A percentile compares a stretch with the other conserved stretches of the same genome.
Evolutionary conservation across 2,888 invertebrate species (phyloP).

Genomic region (Prosapia bicincta): DNA sequence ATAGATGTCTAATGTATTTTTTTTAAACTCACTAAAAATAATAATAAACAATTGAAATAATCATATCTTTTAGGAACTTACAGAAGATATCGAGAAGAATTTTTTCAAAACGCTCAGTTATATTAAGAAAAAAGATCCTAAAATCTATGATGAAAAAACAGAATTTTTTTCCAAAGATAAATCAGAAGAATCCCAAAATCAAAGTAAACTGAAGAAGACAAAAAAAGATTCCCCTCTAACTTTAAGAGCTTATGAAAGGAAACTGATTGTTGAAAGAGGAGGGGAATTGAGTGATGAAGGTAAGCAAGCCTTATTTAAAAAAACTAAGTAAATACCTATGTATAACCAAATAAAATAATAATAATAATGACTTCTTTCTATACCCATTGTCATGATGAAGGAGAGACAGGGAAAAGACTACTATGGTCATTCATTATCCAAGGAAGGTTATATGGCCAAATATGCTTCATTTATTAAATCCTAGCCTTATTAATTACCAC

Average conservation of each 20-base stretch:
- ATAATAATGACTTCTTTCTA: no score
- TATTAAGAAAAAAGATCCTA: constrained; percentile 84
- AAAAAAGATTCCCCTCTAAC: constrained; percentile 55
- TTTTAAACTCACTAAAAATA: no score
- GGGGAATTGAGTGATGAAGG: constrained; percentile 47
- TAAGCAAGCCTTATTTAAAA: constrained; percentile 17
- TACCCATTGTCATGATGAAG: no score
- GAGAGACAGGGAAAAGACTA: no score
- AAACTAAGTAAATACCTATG: no score
- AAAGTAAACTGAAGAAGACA: constrained; percentile 38
- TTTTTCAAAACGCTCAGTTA: constrained; percentile 84
- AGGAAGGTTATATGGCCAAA: no score
- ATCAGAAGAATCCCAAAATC: constrained; percentile 18
- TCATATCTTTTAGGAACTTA: constrained; percentile 53
- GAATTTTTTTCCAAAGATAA: constrained; percentile 62
- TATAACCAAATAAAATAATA: no score
- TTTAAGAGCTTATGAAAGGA: constrained; percentile 75
- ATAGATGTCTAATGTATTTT: no score
- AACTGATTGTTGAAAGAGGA: constrained; percentile 65
- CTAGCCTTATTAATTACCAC: no score
- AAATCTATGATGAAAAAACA: constrained; percentile 75
- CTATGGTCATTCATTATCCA: no score
- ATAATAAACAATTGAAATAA: no score
- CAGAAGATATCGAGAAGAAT: constrained; percentile 71
- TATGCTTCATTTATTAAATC: no score